Percentiles rank a stretch among this genome's conserved stretches.
Evolutionary conservation across 2,888 invertebrate species (phyloP).

Genomic region (Apeira syringaria): DNA sequence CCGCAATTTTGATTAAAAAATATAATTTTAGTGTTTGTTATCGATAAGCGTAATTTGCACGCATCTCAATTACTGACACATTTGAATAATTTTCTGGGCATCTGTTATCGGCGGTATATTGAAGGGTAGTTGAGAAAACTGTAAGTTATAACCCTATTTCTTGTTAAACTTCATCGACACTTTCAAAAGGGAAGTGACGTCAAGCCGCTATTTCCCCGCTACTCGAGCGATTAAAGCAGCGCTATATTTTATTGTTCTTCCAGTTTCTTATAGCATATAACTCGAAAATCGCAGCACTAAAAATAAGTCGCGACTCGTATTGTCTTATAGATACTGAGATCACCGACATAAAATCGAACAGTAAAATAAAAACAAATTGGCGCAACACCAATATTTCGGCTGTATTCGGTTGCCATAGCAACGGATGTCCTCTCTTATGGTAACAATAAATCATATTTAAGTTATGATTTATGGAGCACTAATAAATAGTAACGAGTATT

Average conservation of each 20-base stretch:
- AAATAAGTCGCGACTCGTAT: constrained; percentile 11
- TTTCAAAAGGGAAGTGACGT: background rate
- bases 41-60: no score
- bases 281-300: constrained; percentile 7
- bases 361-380: constrained; percentile 18
- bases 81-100: no score
- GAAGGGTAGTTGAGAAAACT: no score
- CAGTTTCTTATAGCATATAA: constrained; percentile 9
- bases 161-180: no score
- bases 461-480: no score
- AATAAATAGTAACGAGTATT: no score
- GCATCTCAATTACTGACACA: no score
- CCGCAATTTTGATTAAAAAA: no score
- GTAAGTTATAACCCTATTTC: background rate
- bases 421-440: constrained; percentile 4
- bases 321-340: constrained; percentile 7
- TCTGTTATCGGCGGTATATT: no score
- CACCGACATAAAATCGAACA: constrained; percentile 6
- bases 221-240: background rate
- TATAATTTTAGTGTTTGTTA: no score
- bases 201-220: background rate
- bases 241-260: constrained; percentile 5
- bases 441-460: no score
- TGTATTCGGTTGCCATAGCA: constrained; percentile 2
- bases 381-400: constrained; percentile 8